These are phyloP conservation scores for Himalopsyche japonica DNA, from an alignment of 2,888 invertebrate genomes.

Conservation along the genomic window DNA sequence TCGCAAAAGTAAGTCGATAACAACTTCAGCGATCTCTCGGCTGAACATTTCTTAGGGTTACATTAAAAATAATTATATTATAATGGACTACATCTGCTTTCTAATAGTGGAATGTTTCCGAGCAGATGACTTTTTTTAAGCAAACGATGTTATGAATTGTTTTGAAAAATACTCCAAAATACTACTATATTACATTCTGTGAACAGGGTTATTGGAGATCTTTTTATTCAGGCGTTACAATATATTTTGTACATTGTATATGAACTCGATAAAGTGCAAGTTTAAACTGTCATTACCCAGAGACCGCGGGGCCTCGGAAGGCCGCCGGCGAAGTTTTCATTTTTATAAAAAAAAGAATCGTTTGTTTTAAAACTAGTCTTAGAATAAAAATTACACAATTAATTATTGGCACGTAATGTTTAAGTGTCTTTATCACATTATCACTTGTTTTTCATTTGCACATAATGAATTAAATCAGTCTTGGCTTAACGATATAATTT, in stretches of 20 bases:
- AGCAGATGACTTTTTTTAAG: background rate
- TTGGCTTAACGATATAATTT: slow-evolving; percentile 19
- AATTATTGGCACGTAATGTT: slow-evolving; percentile 39
- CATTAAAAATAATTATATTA: background rate
- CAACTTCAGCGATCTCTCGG: background rate
- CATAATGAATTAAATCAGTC: slow-evolving; percentile 34
- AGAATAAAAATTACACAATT: slow-evolving; percentile 3
- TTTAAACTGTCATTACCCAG: background rate
- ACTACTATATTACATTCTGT: background rate
- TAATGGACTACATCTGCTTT: background rate
- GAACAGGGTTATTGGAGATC: background rate
- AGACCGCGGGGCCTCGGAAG: background rate
- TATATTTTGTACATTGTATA: background rate
- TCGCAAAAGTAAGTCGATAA: background rate
- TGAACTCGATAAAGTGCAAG: background rate
- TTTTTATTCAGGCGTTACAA: background rate
- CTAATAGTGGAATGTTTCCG: background rate
- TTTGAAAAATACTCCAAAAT: background rate
- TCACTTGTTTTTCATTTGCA: slow-evolving; percentile 35
- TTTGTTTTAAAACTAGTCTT: background rate
- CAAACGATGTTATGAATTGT: background rate
- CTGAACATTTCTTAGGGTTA: background rate
- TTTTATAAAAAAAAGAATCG: slow-evolving; percentile 21
- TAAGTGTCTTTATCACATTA: slow-evolving; percentile 40
- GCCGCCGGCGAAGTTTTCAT: background rate